Base-by-base conservation (phyloP, 2,888 invertebrate species). In the Panopea generosa region DNA sequence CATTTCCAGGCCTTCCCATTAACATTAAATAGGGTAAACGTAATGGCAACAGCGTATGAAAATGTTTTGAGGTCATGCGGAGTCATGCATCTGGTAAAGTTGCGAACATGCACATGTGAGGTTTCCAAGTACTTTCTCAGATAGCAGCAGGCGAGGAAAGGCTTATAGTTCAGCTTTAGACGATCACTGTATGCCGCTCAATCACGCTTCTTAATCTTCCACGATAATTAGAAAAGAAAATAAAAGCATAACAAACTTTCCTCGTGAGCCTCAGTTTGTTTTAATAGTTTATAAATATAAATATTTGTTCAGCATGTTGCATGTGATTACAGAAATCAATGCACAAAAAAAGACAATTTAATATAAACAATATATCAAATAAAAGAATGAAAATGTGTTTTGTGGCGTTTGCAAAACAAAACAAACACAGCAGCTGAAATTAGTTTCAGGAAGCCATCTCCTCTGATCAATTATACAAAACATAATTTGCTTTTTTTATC, bases 151-250 rank as follows among this genome's bases (percentile, higher is more conserved):
- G 4, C 47, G 6, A 4, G 20, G 47, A 16, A 33, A 33, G 29
- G 45, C 40, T 60, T 43, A 40, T 26, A 55, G 26, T 72, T 61
- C 61, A 47, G 61, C 60, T 63, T 47, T 60, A 40, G 57, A 49
- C 50, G 59, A 74, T 68, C 74, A 63, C 57, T 50, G 22, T 50
- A 57, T 63, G 43, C 26, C 61, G 66, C 70, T 60, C 70, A 55
- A 65, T 61, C 75, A 66, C 50, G 43, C 66, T 67, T 57, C 38
- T 52, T 76, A 76, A 76, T 76, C 75, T 70, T 33, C 47, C 14
- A 50, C 61, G 70, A 76, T 76, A 76, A 76, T 70, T 69, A 56
- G 60, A 55, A 55, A 61, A 60, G 55, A 65, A 76, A 55, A n/a
- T n/a, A 7, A 33, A 33, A 33, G 33, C 33, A 33, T 50, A 55